Evolutionary conservation across 2,888 invertebrate species (phyloP), one percentile per base, ranked within the genome.

Genomic region (Scaptomyza reducta): DNA sequence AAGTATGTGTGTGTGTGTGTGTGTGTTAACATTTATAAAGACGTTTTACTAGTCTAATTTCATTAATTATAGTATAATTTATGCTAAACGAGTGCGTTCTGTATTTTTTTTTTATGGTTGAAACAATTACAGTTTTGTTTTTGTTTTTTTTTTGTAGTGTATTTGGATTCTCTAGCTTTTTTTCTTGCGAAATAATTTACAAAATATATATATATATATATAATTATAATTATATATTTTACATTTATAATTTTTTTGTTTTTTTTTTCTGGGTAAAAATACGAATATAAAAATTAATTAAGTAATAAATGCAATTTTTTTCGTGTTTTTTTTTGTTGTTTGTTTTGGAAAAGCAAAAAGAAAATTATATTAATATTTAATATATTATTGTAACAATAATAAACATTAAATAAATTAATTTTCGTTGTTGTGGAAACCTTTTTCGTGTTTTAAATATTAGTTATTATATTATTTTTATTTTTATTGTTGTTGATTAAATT

Each of bases 381-480:
- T 18, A 73, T 55, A 13, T 25, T 29, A 7, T n/a, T 53, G 69
- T 57, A 41, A 45, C 51, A 51, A 53, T 60, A 67, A 77, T 69
- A 63, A 70, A 67, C 47, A 42, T 74, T 55, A 65, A 59, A n/a
- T n/a, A 85, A 86, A 80, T 74, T 59, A 88, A 77, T 79, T 49
- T 85, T 85, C 84, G 88, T 88, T 85, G 85, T 80, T 56, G 46
- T 71, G 88, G 88, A 88, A 85, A 88, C 88, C 88, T 88, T 85
- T 68, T 45, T 40, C 45, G 5, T 29, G 10, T 50, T 64, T 51
- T 27, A 9, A 9, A 47, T 56, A 27, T 41, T 51, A n/a, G 2
- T 47, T 22, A 22, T 22, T 22, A 22, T 13, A 16, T 42, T 11
- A n/a, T 54, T 63, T 46, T 45, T 50, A 18, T 50, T 44, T 11